Percentiles rank a stretch among this genome's conserved stretches.
Evolutionary conservation across 2,797 vertebrate species (phyloP).

Genomic region (Acanthurus tractus): DNA sequence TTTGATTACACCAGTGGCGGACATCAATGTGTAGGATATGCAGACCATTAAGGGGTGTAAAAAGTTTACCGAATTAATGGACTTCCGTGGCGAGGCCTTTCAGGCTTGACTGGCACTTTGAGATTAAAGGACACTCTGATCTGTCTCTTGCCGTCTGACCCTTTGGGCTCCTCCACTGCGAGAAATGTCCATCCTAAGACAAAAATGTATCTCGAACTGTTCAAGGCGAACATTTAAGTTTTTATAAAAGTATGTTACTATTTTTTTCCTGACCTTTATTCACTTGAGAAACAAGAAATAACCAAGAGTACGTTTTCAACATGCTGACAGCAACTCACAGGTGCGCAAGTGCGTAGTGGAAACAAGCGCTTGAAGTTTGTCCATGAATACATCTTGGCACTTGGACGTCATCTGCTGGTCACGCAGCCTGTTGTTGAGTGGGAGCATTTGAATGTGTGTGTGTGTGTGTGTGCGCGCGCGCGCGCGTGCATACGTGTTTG

Average conservation of each 20-base stretch:
- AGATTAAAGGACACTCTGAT: slow-evolving; percentile 83
- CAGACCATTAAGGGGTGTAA: slow-evolving; percentile 83
- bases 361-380: background rate
- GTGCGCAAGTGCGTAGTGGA: slow-evolving; percentile 4
- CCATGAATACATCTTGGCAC: slow-evolving; percentile 47
- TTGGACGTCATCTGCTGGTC: slow-evolving; percentile 78
- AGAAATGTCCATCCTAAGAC: background rate
- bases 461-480: background rate
- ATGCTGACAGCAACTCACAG: too few relatives aligned
- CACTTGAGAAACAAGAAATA: too few relatives aligned
- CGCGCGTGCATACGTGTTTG: background rate
- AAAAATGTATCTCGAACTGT: too few relatives aligned
- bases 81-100: slow-evolving; percentile 82
- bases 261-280: too few relatives aligned
- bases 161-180: slow-evolving; percentile 36
- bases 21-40: slow-evolving; percentile 85
- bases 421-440: slow-evolving; percentile 25
- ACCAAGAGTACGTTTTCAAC: too few relatives aligned
- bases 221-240: background rate
- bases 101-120: slow-evolving; percentile 82
- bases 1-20: slow-evolving; percentile 79
- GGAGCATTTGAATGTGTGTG: slow-evolving; percentile 5
- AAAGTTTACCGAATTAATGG: slow-evolving; percentile 86
- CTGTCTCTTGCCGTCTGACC: slow-evolving; percentile 57
- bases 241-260: too few relatives aligned